Conservation (phyloP, 2,888 invertebrate species). For the Rhamnusium bicolor region DNA sequence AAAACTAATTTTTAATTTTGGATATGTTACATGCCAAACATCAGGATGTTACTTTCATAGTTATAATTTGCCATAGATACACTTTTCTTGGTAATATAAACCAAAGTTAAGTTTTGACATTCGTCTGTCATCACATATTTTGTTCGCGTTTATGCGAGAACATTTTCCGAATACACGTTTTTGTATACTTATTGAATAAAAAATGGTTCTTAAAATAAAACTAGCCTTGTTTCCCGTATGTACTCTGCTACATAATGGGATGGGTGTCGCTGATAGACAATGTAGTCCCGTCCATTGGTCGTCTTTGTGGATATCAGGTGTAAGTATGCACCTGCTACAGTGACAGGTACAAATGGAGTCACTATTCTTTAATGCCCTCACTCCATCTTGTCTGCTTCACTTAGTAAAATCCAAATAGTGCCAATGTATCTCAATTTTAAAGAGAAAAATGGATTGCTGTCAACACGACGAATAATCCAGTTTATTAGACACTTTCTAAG, state of each 20-base stretch:
- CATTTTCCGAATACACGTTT: not conserved
- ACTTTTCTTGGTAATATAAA: not conserved
- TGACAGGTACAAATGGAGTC: slow-evolving; percentile 56
- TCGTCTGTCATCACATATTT: not conserved
- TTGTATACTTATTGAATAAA: slow-evolving; percentile 3
- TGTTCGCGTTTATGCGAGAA: not conserved
- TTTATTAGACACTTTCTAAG: slow-evolving; percentile 28
- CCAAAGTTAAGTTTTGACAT: not conserved
- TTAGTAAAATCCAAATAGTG: slow-evolving; percentile 38
- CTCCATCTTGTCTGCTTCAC: slow-evolving; percentile 52
- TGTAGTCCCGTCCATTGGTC: slow-evolving; percentile 38
- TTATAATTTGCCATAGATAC: not conserved
- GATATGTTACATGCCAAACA: not conserved
- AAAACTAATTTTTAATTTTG: not conserved
- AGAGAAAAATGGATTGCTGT: slow-evolving; percentile 34
- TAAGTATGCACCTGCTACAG: slow-evolving; percentile 48
- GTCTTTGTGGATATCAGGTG: slow-evolving; percentile 32
- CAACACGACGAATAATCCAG: slow-evolving; percentile 29
- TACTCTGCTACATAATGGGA: slow-evolving; percentile 9
- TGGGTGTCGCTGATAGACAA: slow-evolving; percentile 22
- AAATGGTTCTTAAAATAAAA: slow-evolving; percentile 10
- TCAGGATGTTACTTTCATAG: not conserved
- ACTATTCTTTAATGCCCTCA: slow-evolving; percentile 48
- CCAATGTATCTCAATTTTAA: slow-evolving; percentile 39
- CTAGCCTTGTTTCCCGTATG: slow-evolving; percentile 1